Base-by-base conservation (phyloP, 1,140 invertebrate genomes). In the Bombyx mori region DNA sequence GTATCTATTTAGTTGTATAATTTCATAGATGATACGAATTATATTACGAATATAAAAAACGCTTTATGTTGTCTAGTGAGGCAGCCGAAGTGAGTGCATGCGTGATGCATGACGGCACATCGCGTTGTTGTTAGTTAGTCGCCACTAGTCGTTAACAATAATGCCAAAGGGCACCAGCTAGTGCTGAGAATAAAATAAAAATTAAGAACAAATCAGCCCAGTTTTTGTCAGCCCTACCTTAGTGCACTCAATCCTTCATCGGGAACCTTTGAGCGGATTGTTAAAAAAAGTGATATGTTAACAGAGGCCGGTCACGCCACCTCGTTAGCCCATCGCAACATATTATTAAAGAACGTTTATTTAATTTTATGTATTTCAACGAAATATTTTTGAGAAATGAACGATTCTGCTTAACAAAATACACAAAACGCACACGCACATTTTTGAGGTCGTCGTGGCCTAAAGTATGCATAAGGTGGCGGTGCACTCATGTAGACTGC, bases 321-420 rank as follows among this genome's bases (percentile, higher is more conserved):
- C 66, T 68, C 59, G 66, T 74, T 73, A 77, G 62, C 65, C 58
- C 53, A 44, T 52, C 56, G 64, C 65, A 79, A 68, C 69, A 60
- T 81, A 65, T 81, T 69, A 81, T 81, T 81, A 81, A 67, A 55
- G 64, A 54, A 62, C 71, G 74, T 80, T 78, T 78, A 82, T 82
- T 82, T 82, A 82, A 82, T 78, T 81, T 79, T 79, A 73, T 60
- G 26, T 35, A 35, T 35, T 35, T 35, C 26, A 35, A 35, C 26
- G 26, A 35, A 35, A 35, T 35, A 35, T 35, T 35, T 35, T 35
- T 35, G 26, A 35, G 26, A 35, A 35, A 35, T 66, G 67, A 64
- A 58, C 61, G 71, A 70, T 74, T 76, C 63, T 59, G 66, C 71
- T 70, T 68, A 73, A 63, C 65, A 73, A 77, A 76, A 71, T 77